Conservation (phyloP, 2,113 vertebrate species). For the Callocephalon fimbriatum region DNA sequence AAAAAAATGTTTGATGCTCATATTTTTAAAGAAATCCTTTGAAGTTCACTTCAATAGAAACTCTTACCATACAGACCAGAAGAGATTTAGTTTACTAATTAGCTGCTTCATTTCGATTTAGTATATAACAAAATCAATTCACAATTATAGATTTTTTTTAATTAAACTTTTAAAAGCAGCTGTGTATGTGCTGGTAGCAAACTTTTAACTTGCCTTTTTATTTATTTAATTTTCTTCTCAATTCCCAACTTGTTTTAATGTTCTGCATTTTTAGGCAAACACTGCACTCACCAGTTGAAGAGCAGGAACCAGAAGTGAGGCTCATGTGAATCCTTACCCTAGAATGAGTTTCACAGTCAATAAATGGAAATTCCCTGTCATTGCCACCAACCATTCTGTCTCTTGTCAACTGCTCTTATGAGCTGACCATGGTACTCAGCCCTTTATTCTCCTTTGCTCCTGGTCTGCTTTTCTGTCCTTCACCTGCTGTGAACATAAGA, state of each 20-base stretch:
- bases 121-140: conserved; percentile 38
- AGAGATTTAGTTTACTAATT: conserved; percentile 59
- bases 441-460: background rate
- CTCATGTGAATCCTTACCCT: background rate
- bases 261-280: background rate
- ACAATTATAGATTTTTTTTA: conserved; percentile 20
- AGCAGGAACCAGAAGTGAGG: background rate
- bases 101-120: conserved; percentile 50
- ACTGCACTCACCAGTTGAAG: background rate
- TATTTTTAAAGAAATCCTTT: conserved; percentile 61
- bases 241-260: background rate
- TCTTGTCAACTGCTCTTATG: background rate
- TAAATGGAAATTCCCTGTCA: background rate
- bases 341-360: background rate
- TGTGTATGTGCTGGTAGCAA: background rate
- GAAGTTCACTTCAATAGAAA: conserved; percentile 70
- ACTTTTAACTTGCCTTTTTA: conserved; percentile 24
- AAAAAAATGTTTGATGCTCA: conserved; percentile 62
- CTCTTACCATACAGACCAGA: background rate
- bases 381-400: background rate
- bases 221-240: conserved; percentile 9
- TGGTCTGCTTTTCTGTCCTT: background rate
- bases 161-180: conserved; percentile 24
- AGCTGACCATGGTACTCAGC: background rate
- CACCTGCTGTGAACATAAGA: background rate